Percentiles rank a stretch among this genome's conserved stretches.
Evolutionary conservation across 2,888 invertebrate genomes (phyloP).

Genomic region (Ochropleura plecta): DNA sequence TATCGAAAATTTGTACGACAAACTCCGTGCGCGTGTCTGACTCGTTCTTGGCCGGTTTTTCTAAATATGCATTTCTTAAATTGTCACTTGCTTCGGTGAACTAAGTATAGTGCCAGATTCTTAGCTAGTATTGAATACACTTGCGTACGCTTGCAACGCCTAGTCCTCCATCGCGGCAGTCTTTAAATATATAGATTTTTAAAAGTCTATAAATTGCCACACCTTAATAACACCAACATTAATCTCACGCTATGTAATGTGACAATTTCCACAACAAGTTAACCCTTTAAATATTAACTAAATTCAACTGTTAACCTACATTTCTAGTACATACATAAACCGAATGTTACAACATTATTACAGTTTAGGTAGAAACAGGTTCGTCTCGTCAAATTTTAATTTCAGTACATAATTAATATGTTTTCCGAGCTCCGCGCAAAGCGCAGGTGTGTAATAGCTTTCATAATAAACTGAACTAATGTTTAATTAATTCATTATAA

Average conservation of each 20-base stretch:
- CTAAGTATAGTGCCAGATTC: too few species aligned
- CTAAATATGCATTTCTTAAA: too few species aligned
- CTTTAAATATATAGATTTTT: background rate
- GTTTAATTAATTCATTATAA: slow-evolving; percentile 48
- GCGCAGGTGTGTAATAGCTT: slow-evolving; percentile 66
- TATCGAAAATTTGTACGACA: too few species aligned
- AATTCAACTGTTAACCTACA: slow-evolving; percentile 36
- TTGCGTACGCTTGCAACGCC: too few species aligned
- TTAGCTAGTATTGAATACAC: too few species aligned
- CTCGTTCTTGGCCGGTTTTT: too few species aligned
- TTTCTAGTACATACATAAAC: slow-evolving; percentile 16
- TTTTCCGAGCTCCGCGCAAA: slow-evolving; percentile 63
- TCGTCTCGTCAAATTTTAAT: slow-evolving; percentile 71
- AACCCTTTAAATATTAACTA: slow-evolving; percentile 23
- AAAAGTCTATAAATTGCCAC: background rate
- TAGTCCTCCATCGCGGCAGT: too few species aligned
- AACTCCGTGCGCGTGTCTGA: too few species aligned
- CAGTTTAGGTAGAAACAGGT: slow-evolving; percentile 41
- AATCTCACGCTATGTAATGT: background rate
- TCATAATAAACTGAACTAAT: slow-evolving; percentile 51
- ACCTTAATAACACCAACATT: background rate
- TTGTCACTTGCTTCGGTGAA: too few species aligned
- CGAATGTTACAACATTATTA: slow-evolving; percentile 40
- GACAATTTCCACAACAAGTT: slow-evolving; percentile 5
- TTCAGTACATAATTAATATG: slow-evolving; percentile 71